A percentile compares a stretch with the other conserved stretches of the same genome.
phyloP scores from a whole-genome alignment of 2,113 vertebrate species.

The Salvelinus alpinus region DNA sequence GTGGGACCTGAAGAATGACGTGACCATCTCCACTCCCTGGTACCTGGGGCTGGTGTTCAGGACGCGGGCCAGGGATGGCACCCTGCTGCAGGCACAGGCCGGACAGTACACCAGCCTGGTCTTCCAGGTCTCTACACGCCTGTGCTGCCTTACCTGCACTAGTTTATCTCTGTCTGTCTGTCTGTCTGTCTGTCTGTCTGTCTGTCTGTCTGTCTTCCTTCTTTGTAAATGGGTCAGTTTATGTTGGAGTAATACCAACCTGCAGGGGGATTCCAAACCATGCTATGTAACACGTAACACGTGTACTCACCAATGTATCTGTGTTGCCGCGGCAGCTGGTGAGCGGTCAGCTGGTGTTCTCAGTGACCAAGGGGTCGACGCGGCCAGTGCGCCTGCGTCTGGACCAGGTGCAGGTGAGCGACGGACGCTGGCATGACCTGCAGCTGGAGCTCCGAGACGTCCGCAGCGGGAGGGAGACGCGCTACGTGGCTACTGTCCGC shows the following conservation, averaged over 20 bases:
- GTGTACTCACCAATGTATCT: neutral
- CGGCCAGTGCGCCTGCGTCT: conserved; percentile 83
- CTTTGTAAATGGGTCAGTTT: no score
- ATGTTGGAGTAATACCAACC: no score
- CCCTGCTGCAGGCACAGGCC: conserved; percentile 89
- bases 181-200: no score
- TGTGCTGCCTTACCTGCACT: no score
- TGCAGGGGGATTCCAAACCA: no score
- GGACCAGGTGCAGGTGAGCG: conserved; percentile 88
- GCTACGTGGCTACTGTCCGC: conserved; percentile 86
- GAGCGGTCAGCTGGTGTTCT: conserved; percentile 87
- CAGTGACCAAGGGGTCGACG: conserved; percentile 79
- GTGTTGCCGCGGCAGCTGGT: conserved; percentile 75
- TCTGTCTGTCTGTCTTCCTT: no score
- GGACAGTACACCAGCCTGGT: conserved; percentile 89
- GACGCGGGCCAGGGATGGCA: conserved; percentile 82
- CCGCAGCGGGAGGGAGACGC: conserved; percentile 80
- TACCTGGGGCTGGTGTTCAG: conserved; percentile 93
- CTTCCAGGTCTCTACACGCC: conserved; percentile 82
- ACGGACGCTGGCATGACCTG: conserved; percentile 93
- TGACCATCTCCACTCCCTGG: conserved; percentile 92
- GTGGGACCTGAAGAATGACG: conserved; percentile 94
- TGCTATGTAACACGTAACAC: no score
- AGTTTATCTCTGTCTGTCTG: no score
- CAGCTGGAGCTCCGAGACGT: conserved; percentile 90